Base-by-base conservation (phyloP, 2,113 vertebrate genomes). In the Pagrus major region DNA sequence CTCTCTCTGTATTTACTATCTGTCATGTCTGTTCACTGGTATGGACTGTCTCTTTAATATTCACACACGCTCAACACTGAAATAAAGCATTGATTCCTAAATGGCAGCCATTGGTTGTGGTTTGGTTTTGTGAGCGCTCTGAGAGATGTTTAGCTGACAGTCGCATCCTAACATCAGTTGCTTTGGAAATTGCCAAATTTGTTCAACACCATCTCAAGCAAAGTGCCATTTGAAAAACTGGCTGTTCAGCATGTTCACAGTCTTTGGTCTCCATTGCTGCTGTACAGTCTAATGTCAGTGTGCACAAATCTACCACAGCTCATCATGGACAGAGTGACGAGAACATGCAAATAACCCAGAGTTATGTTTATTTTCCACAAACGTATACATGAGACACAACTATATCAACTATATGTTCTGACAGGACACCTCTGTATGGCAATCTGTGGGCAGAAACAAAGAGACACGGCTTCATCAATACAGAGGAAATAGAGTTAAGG, bases 21-120 rank as follows among this genome's bases (percentile, higher is more conserved):
- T 55, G 78, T 79, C 66, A 27, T 76, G 81, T 83, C 72, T 86
- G 55, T 70, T 86, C 64, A 77, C 75, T 81, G 71, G 82, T 71
- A 51, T 84, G 72, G 76, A 35, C 76, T 27, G 12, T 76, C 41
- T 75, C 78, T 71, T 58, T n/a, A 76, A 78, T 69, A 78, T 65
- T 65, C 89, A 84, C 52, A 52, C 58, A 71, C 78, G 79, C 70
- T 39, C 80, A 88, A 80, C 78, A 67, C 46, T 60, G 41, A 86
- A 92, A 92, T 92, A 92, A 92, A 92, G 76, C 84, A 80, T 79
- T 64, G 74, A 59, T 86, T 88, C 76, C 76, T 56, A 39, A 82
- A 76, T 55, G 47, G 47, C 56, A 73, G 61, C 29, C 3, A 12
- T 25, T 64, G 41, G 59, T 29, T 55, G 14, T 35, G 23, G 27